Evolutionary conservation across 2,797 vertebrate genomes (phyloP).

Genomic region (Esox masquinongy): DNA sequence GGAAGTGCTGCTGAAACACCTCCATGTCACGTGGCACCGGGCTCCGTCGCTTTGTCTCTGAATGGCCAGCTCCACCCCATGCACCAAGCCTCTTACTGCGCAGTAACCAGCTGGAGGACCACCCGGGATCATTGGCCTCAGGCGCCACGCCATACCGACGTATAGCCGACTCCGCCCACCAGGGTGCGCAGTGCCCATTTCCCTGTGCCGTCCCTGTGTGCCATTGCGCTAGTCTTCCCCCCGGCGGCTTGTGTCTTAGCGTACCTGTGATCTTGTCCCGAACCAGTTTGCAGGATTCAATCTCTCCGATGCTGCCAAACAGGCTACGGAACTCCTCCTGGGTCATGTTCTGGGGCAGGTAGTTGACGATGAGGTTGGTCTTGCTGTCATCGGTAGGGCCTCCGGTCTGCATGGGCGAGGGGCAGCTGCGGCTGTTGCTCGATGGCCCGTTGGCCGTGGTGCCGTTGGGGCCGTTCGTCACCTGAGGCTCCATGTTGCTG

Average conservation of each 20-base stretch:
- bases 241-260: constrained; percentile 1
- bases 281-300: constrained; percentile 99
- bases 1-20: constrained; percentile 80
- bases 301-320: constrained; percentile 99
- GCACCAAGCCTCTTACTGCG: not conserved
- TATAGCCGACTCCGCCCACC: not conserved
- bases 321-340: constrained; percentile 99
- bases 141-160: not conserved
- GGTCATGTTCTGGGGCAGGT: constrained; percentile 99
- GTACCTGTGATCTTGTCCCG: constrained; percentile 99
- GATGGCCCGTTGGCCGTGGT: constrained; percentile 95
- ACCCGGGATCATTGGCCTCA: not conserved
- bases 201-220: too few species aligned
- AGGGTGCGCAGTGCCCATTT: too few species aligned
- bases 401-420: constrained; percentile 98
- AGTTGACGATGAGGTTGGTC: constrained; percentile 99
- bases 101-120: not conserved
- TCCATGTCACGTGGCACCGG: constrained; percentile 50
- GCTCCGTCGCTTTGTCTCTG: not conserved
- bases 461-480: constrained; percentile 96
- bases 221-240: not conserved
- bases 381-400: constrained; percentile 98
- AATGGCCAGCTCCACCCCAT: not conserved
- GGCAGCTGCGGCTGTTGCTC: constrained; percentile 97
- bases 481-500: constrained; percentile 99